Conservation (phyloP, 2,113 vertebrate species). For the Globicephala melas region DNA sequence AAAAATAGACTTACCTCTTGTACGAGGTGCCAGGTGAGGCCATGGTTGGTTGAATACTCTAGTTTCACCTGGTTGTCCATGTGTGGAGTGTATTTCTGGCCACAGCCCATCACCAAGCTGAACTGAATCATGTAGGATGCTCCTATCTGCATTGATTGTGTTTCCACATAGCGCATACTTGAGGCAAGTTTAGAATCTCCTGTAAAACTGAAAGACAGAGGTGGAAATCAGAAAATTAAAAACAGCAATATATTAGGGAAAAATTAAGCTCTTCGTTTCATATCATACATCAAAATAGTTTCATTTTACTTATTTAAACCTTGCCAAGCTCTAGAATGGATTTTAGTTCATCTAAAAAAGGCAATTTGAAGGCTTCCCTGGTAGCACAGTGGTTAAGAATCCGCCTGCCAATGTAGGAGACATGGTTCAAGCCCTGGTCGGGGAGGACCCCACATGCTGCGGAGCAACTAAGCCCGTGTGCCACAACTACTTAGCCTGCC, state of each 20-base stretch:
- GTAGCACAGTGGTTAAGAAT: too few relatives aligned
- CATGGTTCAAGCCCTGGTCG: too few relatives aligned
- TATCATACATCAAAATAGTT: background rate
- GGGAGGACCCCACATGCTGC: too few relatives aligned
- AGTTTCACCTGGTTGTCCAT: slow-evolving; percentile 98
- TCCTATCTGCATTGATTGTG: slow-evolving; percentile 98
- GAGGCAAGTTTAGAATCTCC: slow-evolving; percentile 92
- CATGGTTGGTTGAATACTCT: slow-evolving; percentile 98
- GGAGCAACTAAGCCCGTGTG: too few relatives aligned
- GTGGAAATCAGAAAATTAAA: slow-evolving; percentile 42
- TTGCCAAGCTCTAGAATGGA: background rate
- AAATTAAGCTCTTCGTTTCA: background rate
- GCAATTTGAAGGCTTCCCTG: background rate
- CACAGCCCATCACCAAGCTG: slow-evolving; percentile 96
- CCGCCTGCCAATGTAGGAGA: too few relatives aligned
- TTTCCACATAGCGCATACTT: slow-evolving; percentile 98
- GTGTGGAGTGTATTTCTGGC: slow-evolving; percentile 90
- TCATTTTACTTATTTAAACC: background rate
- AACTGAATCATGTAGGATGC: slow-evolving; percentile 98
- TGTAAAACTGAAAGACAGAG: slow-evolving; percentile 82
- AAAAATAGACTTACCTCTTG: slow-evolving; percentile 89
- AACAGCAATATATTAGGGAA: background rate
- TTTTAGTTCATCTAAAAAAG: background rate
- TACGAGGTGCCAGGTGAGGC: slow-evolving; percentile 98
- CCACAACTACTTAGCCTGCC: too few relatives aligned